phyloP scores from a whole-genome alignment of 2,113 vertebrate genomes.

The Hippolais icterina region DNA sequence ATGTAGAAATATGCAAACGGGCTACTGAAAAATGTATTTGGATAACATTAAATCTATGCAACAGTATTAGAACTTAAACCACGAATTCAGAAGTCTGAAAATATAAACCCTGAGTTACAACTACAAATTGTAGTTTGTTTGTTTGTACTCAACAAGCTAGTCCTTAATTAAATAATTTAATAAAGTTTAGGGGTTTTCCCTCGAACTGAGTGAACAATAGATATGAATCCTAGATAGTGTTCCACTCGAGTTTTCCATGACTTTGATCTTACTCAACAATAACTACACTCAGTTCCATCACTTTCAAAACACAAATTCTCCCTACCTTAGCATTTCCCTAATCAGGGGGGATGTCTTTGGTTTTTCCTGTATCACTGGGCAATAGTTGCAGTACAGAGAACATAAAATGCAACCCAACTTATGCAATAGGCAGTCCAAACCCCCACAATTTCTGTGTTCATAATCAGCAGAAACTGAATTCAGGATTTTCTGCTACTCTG shows the following conservation, averaged over 20 bases:
- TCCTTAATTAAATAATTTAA: background rate
- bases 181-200: background rate
- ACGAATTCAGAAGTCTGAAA: background rate
- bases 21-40: background rate
- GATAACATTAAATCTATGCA: background rate
- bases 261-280: background rate
- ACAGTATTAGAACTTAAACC: background rate
- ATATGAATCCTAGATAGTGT: background rate
- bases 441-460: background rate
- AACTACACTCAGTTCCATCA: background rate
- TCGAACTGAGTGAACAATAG: background rate
- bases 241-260: background rate
- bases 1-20: background rate
- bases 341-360: background rate
- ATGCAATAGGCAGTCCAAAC: background rate
- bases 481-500: background rate
- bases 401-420: background rate
- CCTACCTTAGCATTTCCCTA: fast-evolving
- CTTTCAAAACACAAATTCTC: background rate
- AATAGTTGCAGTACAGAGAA: background rate
- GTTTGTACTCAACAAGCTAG: background rate
- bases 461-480: background rate
- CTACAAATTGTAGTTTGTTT: background rate
- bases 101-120: background rate
- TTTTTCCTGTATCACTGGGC: background rate